Base-by-base conservation (phyloP, 2,797 vertebrate species). In the Uromys caudimaculatus region DNA sequence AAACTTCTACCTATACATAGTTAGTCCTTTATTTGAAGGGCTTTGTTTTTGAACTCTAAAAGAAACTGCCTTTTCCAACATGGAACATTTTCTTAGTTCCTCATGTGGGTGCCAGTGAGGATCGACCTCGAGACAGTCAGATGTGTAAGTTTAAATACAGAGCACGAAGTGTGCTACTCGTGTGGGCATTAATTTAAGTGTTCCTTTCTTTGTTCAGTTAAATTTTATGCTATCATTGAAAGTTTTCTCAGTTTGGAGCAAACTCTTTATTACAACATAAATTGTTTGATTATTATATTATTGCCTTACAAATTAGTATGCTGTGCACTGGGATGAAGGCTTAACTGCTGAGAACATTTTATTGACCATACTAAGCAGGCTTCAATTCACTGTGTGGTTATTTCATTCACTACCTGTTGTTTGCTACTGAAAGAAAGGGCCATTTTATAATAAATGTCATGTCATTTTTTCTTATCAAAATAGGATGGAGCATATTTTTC, bases 341-440 rank as follows among this genome's bases (percentile, higher is more conserved):
- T 60, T 91, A 91, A 64, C 69, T 94, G 64, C 27, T 91, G 27
- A 88, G 97, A 95, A 60, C 8, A 91, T 91, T 54, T 77, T 89
- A 75, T 12, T 90, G 73, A n/a, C 23, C 82, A 86, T 35, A 13
- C 0, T 67, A 90, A 90, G 92, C 16, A 58, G 41, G 67, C 87
- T 97, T 92, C 90, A 69, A 69, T 64, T 87, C 56, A 95, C 12
- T 64, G 11, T 88, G 16, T 89, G 38, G 83, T 77, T 90, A 94
- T 87, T 78, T 95, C 69, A 89, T 21, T 91, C 62, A 64, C 11
- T 71, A 87, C 6, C 23, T 91, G 32, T 24, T 75, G 21, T 71
- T 89, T 91, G 56, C 35, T 91, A 47, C 50, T 77, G 32, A 71
- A n/a, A 85, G 11, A 90, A 94, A 93, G 35, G n/a, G n/a, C 11